Base-by-base conservation (phyloP, 2,113 vertebrate species). In the Tylochromis polylepis region DNA sequence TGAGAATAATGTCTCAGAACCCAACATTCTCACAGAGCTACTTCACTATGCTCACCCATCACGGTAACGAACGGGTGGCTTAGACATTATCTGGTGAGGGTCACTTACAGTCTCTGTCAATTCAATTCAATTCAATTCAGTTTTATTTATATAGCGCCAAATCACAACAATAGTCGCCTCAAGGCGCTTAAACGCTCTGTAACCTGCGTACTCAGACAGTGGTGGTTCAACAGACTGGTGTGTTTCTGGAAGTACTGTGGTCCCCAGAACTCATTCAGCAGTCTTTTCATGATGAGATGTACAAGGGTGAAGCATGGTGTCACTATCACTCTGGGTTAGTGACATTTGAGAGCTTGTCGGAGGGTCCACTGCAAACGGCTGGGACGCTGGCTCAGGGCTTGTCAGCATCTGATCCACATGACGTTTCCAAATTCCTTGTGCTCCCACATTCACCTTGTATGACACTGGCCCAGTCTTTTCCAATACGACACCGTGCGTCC, bases 261-360 rank as follows among this genome's bases (percentile, higher is more conserved):
- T 55, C 53, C 51, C 0, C 56, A 57, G 56, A 57, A 57, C 22
- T 27, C 27, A 11, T 58, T 4, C 56, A 58, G 27, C 56, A 27
- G 56, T 3, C 1, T 58, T 22, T 58, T 8, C 0, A 22, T 58
- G 12, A 0, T 0, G 56, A 24, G 56, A 8, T 58, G 56, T 58
- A 27, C 12, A 58, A 27, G 0, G 56, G 56, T 58, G 56, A 58
- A 58, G 56, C 56, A 58, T 58, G 12, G 56, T 27, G 56, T 58
- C 22, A 58, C 56, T 58, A 5, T 24, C 22, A 58, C 12, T 58
- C 1, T 27, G 24, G 56, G 0, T 12, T 58, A 4, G 56, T 58
- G 56, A 57, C 55, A 24, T 24, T 14, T 1, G 55, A 24, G 22
- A 5, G 56, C 56, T 58, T 27, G 4, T 58, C 0, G 1, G 12